These are phyloP conservation scores for Polydesmus complanatus DNA, from an alignment of 2,888 invertebrate genomes.

Conservation along the genomic window DNA sequence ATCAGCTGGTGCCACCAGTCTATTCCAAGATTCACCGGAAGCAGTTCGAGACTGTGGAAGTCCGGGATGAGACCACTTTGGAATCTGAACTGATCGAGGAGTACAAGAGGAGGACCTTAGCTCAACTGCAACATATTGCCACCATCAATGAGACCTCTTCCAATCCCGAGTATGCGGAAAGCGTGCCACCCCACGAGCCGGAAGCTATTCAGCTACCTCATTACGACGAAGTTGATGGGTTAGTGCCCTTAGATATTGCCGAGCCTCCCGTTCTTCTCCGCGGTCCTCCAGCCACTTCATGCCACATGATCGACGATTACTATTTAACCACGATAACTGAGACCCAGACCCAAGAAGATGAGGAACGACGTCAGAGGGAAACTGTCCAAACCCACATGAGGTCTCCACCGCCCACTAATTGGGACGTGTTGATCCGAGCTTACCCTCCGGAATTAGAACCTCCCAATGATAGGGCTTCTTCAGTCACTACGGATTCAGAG, in stretches of 20 bases:
- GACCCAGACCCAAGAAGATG: constrained; percentile 79
- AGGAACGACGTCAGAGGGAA: constrained; percentile 68
- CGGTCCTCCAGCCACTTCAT: constrained; percentile 69
- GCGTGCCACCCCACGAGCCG: constrained; percentile 1
- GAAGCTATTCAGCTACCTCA: constrained; percentile 1
- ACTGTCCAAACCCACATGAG: constrained; percentile 64
- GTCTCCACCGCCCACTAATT: constrained; percentile 53
- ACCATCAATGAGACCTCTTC: constrained; percentile 11
- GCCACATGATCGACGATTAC: constrained; percentile 80
- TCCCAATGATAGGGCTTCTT: constrained; percentile 6
- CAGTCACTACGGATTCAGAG: constrained; percentile 16
- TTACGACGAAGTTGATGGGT: neutral
- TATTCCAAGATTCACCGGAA: constrained; percentile 18
- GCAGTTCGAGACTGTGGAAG: constrained; percentile 12
- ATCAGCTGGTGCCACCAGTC: constrained; percentile 16
- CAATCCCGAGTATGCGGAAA: constrained; percentile 12
- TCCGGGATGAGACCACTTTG: neutral
- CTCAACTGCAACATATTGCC: constrained; percentile 34
- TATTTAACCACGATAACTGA: constrained; percentile 81
- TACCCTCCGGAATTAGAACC: constrained; percentile 44
- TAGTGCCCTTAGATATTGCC: constrained; percentile 19
- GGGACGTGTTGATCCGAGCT: constrained; percentile 85
- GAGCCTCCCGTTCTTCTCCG: constrained; percentile 33
- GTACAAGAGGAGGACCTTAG: constrained; percentile 23
- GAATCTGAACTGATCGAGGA: constrained; percentile 12